Conservation (phyloP, 1,140 invertebrate genomes). For the Drosophila pectinifera region DNA sequence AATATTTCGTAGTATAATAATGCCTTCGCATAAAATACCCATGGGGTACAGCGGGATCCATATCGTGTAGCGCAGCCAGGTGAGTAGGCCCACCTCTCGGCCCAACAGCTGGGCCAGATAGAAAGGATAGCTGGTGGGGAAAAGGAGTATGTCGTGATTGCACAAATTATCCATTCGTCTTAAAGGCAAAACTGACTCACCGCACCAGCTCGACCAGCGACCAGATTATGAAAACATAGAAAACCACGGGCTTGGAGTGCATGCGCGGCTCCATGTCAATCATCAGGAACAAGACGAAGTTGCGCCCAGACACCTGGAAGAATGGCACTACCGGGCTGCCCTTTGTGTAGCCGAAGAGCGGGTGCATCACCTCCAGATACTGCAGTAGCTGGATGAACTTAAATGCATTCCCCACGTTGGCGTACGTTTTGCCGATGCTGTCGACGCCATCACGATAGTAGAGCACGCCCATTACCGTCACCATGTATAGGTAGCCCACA, state of each 20-base stretch:
- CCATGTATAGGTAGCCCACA: constrained; percentile 93
- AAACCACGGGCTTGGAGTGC: constrained; percentile 94
- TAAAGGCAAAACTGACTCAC: constrained; percentile 84
- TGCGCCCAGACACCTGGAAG: constrained; percentile 91
- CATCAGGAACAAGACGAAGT: constrained; percentile 93
- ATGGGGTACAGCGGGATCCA: constrained; percentile 97
- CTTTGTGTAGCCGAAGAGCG: constrained; percentile 94
- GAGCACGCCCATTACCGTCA: constrained; percentile 90
- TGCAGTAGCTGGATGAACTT: constrained; percentile 93
- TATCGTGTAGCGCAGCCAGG: constrained; percentile 96
- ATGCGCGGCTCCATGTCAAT: constrained; percentile 93
- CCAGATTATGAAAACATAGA: constrained; percentile 94
- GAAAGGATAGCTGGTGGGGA: constrained; percentile 91
- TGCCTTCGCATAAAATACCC: constrained; percentile 94
- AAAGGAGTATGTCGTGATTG: not conserved
- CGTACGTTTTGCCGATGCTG: constrained; percentile 91
- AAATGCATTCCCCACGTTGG: constrained; percentile 91
- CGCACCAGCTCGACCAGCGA: constrained; percentile 92
- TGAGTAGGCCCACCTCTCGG: constrained; percentile 90
- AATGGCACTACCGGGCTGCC: constrained; percentile 88
- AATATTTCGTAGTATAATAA: constrained; percentile 92
- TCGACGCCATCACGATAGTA: constrained; percentile 91
- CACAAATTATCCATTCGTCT: not conserved
- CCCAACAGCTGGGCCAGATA: constrained; percentile 94
- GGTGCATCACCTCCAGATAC: constrained; percentile 95